phyloP scores from a whole-genome alignment of 2,888 invertebrate genomes.

The Tineola bisselliella region DNA sequence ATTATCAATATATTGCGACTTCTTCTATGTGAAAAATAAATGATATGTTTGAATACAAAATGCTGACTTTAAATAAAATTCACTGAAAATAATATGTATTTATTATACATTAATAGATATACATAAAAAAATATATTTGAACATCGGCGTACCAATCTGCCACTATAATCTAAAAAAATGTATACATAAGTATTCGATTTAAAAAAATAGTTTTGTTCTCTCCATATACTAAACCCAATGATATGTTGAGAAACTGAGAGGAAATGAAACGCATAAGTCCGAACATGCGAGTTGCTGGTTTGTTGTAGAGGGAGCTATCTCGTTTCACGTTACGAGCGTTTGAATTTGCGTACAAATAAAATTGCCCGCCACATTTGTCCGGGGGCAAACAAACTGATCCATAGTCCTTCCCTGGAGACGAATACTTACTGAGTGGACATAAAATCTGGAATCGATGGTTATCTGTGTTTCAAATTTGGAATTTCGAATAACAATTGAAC shows the following conservation, averaged over 20 bases:
- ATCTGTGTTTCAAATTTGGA: background rate
- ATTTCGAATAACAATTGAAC: too few species aligned
- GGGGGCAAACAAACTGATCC: constrained; percentile 16
- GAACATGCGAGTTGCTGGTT: constrained; percentile 32
- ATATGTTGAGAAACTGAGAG: constrained; percentile 19
- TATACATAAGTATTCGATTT: background rate
- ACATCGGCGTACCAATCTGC: too few species aligned
- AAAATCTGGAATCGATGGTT: constrained; percentile 35
- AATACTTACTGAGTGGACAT: constrained; percentile 23
- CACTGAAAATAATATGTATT: too few species aligned
- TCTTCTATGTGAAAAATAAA: too few species aligned
- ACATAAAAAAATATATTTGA: too few species aligned
- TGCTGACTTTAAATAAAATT: too few species aligned
- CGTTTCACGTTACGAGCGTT: constrained; percentile 42
- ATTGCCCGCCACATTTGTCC: constrained; percentile 36
- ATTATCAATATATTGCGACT: too few species aligned
- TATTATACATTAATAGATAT: too few species aligned
- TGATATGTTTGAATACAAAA: too few species aligned
- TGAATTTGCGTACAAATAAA: constrained; percentile 58
- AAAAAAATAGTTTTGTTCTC: background rate
- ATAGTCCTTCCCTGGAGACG: background rate
- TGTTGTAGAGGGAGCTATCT: constrained; percentile 38
- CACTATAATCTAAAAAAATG: too few species aligned
- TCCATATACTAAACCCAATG: background rate
- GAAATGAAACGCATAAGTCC: constrained; percentile 53